A percentile compares a stretch with the other conserved stretches of the same genome.
These are phyloP conservation scores for Folsomia manolachei DNA, from an alignment of 2,888 invertebrate species.

Conservation along the genomic window DNA sequence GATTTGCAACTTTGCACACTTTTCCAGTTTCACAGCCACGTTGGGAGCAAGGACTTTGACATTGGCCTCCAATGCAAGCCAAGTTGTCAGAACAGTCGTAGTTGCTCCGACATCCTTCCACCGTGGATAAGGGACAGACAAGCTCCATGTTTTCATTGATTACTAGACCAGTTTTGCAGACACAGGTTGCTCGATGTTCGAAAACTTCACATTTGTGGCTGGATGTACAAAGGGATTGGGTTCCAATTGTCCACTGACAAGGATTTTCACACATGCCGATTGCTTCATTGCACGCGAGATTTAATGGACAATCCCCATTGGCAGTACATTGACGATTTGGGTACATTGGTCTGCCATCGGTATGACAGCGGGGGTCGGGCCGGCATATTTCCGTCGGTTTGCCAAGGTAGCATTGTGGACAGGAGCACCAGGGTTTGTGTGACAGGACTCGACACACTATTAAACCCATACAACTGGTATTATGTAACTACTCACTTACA, in stretches of 20 bases:
- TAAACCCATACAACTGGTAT: background rate
- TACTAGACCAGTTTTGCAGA: conserved; percentile 83
- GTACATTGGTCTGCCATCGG: conserved; percentile 57
- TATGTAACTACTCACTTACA: no score
- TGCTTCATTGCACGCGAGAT: conserved; percentile 68
- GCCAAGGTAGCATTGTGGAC: conserved; percentile 82
- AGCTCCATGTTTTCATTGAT: conserved; percentile 83
- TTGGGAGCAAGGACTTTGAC: conserved; percentile 79
- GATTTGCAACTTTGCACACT: conserved; percentile 82
- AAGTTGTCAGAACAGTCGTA: conserved; percentile 82
- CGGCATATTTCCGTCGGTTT: conserved; percentile 75
- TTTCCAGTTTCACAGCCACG: conserved; percentile 76
- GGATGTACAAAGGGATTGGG: conserved; percentile 67
- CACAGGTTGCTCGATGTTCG: conserved; percentile 78
- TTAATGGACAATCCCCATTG: conserved; percentile 70
- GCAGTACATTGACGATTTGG: conserved; percentile 64
- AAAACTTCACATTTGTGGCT: conserved; percentile 86
- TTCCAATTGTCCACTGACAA: conserved; percentile 60
- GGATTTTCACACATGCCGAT: conserved; percentile 77
- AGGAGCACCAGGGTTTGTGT: conserved; percentile 82
- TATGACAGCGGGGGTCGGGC: conserved; percentile 72
- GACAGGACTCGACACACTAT: conserved; percentile 73
- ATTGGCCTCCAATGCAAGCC: conserved; percentile 78
- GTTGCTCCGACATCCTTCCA: conserved; percentile 72
- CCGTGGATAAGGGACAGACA: conserved; percentile 67